These are phyloP conservation scores for Temnothorax ravouxi DNA, from an alignment of 2,888 invertebrate species.

Conservation along the genomic window DNA sequence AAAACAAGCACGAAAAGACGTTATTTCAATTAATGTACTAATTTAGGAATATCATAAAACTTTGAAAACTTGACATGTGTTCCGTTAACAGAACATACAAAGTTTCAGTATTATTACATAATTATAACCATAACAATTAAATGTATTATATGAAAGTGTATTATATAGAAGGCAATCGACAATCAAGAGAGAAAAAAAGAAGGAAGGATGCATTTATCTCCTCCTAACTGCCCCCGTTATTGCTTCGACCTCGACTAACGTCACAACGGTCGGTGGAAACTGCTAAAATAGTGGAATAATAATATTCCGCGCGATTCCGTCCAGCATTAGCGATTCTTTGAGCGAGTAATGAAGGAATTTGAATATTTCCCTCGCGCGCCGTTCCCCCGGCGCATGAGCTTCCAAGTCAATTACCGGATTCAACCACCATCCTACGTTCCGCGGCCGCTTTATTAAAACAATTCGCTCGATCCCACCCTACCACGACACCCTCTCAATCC, in stretches of 20 bases:
- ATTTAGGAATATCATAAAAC: neutral
- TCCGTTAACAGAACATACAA: neutral
- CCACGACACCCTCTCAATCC: slow-evolving; percentile 26
- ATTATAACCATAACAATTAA: neutral
- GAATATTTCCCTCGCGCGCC: slow-evolving; percentile 80
- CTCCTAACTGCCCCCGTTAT: slow-evolving; percentile 48
- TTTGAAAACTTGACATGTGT: neutral
- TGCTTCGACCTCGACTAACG: slow-evolving; percentile 49
- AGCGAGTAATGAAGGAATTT: slow-evolving; percentile 83
- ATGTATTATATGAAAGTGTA: neutral
- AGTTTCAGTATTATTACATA: neutral
- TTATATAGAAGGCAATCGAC: neutral
- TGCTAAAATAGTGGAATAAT: slow-evolving; percentile 81
- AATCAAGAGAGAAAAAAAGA: neutral
- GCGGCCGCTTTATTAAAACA: slow-evolving; percentile 82
- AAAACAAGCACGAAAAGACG: neutral
- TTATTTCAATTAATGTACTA: neutral
- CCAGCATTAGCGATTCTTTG: slow-evolving; percentile 82
- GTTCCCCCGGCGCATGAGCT: slow-evolving; percentile 73
- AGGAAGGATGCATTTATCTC: slow-evolving; percentile 2
- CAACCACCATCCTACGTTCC: slow-evolving; percentile 77
- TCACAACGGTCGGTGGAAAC: slow-evolving; percentile 53
- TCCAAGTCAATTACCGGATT: slow-evolving; percentile 83
- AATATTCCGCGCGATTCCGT: slow-evolving; percentile 80
- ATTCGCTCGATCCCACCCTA: slow-evolving; percentile 71